Base-by-base conservation (phyloP, 2,113 vertebrate genomes). In the Arothron firmamentum region DNA sequence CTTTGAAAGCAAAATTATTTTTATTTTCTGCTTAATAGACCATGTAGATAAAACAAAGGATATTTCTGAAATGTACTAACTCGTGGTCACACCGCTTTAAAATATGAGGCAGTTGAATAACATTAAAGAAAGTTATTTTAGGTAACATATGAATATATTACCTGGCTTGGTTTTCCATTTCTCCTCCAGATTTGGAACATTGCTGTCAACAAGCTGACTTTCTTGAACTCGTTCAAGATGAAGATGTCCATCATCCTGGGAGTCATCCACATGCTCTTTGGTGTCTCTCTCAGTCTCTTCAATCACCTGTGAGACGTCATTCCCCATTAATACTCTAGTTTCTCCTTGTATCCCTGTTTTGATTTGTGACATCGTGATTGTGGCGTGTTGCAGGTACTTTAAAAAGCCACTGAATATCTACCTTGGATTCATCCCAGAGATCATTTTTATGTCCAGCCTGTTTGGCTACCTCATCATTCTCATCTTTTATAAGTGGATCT, bases 141-240 rank as follows among this genome's bases (percentile, higher is more conserved):
- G 21, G 21, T 23, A 23, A 43, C 3, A 9, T 50, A 11, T 23
- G n/a, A 49, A 11, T 14, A 18, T 19, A 11, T 38, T 43, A 7
- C 6, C 19, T 14, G 11, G 43, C 4, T 8, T 45, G 7, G 25
- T 11, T 9, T 38, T 17, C 10, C 1, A 20, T 0, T 46, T 61
- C 60, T 64, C 1, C 73, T 20, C 65, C 67, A 82, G 97, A 96
- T 99, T 51, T 99, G 97, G 97, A 98, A 92, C 74, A 92, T 99
- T 46, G 94, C 97, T 47, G 80, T 78, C 75, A 99, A 99, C 85
- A 98, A 98, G 67, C 86, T 99, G 83, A 95, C 91, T 1, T 99
- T 99, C 90, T 92, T 99, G 67, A 99, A 99, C 82, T 99, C 97
- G 0, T 99, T 97, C 65, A 99, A 99, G 80, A 99, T 99, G 97